Conservation (phyloP, 30 jellyfish, hydroid and myxozoan species). For the Pelagia noctiluca region DNA sequence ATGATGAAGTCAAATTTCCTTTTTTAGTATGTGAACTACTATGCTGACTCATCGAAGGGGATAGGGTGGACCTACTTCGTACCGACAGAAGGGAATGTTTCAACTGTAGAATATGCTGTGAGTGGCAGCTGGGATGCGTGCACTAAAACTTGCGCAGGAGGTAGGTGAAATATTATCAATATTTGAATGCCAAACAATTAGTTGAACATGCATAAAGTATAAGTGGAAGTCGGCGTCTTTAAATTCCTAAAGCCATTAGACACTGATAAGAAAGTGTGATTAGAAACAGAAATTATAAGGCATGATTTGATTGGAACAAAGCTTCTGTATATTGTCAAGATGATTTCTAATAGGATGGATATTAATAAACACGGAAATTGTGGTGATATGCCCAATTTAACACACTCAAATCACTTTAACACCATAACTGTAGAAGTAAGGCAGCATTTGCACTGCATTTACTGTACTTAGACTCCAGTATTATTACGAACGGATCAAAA, state of each 20-base stretch:
- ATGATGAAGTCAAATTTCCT: neutral
- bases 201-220: too few species aligned
- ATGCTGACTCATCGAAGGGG: slow-evolving; percentile 19
- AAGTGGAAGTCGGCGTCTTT: too few species aligned
- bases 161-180: slow-evolving; percentile 23
- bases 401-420: too few species aligned
- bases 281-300: too few species aligned
- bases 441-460: too few species aligned
- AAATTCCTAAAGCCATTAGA: neutral
- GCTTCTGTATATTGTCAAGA: neutral
- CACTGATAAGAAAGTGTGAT: neutral
- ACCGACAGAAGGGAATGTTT: slow-evolving; percentile 1
- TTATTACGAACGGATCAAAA: too few species aligned
- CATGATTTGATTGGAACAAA: neutral
- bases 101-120: slow-evolving; percentile 12
- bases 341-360: neutral
- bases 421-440: too few species aligned
- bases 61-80: slow-evolving; percentile 36
- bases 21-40: neutral
- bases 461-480: too few species aligned
- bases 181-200: too few species aligned
- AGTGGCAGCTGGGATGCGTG: slow-evolving; percentile 71
- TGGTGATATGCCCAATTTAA: too few species aligned
- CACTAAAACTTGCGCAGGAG: slow-evolving; percentile 88
- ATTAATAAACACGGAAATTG: too few species aligned